Percentiles rank a stretch among this genome's conserved stretches.
These are phyloP conservation scores for Cordilura impudica DNA, from an alignment of 2,888 invertebrate species.

Conservation along the genomic window DNA sequence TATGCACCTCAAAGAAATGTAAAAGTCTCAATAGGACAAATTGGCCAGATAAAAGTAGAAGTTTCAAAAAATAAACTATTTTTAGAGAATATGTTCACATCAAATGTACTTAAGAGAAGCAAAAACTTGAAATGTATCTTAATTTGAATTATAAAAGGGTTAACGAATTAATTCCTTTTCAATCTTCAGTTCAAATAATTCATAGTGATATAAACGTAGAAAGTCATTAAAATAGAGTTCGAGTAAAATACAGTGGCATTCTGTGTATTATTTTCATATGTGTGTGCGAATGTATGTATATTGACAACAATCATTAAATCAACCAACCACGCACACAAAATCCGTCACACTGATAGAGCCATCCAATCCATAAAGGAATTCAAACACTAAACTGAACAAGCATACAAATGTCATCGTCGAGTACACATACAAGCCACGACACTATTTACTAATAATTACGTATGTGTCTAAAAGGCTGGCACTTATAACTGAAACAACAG, in stretches of 20 bases:
- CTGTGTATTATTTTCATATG: background rate
- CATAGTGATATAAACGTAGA: background rate
- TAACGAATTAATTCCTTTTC: too few species aligned
- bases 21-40: too few species aligned
- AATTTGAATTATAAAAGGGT: too few species aligned
- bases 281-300: background rate
- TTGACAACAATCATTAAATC: conserved; percentile 27
- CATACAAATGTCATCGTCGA: conserved; percentile 12
- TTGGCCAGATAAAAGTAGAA: too few species aligned
- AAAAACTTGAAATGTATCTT: too few species aligned
- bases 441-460: background rate
- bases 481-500: too few species aligned
- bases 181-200: too few species aligned
- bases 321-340: conserved; percentile 5
- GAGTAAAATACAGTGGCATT: background rate
- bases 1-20: too few species aligned
- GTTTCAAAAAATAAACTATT: too few species aligned
- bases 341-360: background rate
- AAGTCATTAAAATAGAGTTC: background rate
- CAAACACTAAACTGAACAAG: conserved; percentile 8
- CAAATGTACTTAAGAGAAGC: too few species aligned
- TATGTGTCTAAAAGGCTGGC: too few species aligned
- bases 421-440: background rate
- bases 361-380: conserved; percentile 1
- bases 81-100: too few species aligned